These are phyloP conservation scores for Halyomorpha halys DNA, from an alignment of 1,140 invertebrate genomes.

Conservation along the genomic window DNA sequence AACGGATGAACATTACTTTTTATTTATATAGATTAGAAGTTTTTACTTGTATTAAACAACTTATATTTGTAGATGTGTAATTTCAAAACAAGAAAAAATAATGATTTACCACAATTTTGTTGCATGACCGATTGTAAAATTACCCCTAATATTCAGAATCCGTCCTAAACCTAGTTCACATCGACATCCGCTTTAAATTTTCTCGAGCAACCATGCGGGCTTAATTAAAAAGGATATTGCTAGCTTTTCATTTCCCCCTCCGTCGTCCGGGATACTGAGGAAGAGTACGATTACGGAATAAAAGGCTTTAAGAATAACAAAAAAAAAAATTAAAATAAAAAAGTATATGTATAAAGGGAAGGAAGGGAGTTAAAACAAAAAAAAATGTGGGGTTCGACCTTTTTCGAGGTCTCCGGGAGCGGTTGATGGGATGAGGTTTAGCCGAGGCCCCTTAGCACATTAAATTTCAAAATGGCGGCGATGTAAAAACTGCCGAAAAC, in stretches of 20 bases:
- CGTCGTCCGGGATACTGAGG: not conserved
- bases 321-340: conserved; percentile 10
- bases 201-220: conserved; percentile 14
- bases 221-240: conserved; percentile 19
- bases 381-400: not conserved
- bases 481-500: conserved; percentile 18
- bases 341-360: too few relatives aligned
- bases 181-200: conserved; percentile 12
- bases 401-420: not conserved
- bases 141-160: not conserved
- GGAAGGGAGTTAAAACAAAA: not conserved
- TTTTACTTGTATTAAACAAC: too few relatives aligned
- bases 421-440: conserved; percentile 5
- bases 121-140: not conserved
- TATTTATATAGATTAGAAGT: too few relatives aligned
- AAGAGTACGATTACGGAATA: conserved; percentile 3
- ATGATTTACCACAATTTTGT: not conserved
- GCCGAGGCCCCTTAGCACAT: conserved; percentile 4
- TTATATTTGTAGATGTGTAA: too few relatives aligned
- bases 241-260: conserved; percentile 6
- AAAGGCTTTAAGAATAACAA: not conserved
- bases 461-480: conserved; percentile 19
- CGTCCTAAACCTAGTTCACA: not conserved
- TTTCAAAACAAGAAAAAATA: not conserved
- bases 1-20: too few relatives aligned